Base-by-base conservation (phyloP, 2,888 invertebrate genomes). In the Cybosia mesomella region DNA sequence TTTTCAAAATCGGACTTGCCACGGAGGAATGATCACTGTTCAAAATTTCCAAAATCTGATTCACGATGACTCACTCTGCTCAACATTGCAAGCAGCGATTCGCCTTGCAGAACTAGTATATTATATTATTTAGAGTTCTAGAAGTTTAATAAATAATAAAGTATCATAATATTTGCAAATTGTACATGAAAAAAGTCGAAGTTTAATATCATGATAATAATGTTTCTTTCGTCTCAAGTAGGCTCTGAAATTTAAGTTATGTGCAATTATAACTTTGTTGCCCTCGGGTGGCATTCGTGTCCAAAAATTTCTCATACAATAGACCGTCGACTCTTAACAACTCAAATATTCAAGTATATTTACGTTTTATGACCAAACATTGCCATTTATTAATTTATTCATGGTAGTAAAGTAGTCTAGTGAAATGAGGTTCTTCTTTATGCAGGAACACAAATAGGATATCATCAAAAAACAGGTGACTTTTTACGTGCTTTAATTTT, bases 401-500 rank as follows among this genome's bases (percentile, higher is more conserved):
- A 58, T 28, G 49, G 49, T 49, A 49, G 49, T 49, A 49, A 49
- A 49, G 49, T 49, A 49, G 49, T 49, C 49, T 49, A 0, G 8
- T 15, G 15, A 55, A 55, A 55, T 55, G 55, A 55, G 15, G 32
- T 53, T 49, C 43, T 61, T 60, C 24, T 39, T 39, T 24, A 24
- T 18, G 11, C 10, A 15, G 36, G 8, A 36, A 57, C 21, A 24
- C 5, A 9, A 7, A 15, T 36, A 55, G 21, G n/a, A 9, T 28
- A 39, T 39, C 13, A 7, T 32, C 7, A 13, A 66, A 60, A 22
- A 9, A 49, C 60, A 59, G 57, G 0, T 10, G 53, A 28, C 8
- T 64, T 63, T 62, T 57, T 66, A 64, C 34, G 32, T 70, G 81
- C 70, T 79, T 74, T 67, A 77, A 72, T 77, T 80, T 77, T 74